Evolutionary conservation across 2,888 invertebrate genomes (phyloP), one percentile per base, ranked within the genome.

Genomic region (Diplolepis rosae): DNA sequence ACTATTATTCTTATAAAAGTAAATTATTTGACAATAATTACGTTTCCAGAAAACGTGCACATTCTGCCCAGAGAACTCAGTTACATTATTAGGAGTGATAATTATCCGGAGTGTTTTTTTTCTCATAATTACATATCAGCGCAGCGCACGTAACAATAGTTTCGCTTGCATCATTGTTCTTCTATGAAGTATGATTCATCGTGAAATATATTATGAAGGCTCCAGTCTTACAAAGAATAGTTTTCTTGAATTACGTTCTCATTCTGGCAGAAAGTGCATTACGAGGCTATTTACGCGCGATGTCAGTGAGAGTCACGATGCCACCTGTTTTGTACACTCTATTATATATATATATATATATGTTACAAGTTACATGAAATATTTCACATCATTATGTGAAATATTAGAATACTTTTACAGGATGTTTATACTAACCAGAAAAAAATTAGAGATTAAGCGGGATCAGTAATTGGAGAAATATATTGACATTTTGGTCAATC

Each of bases 151-250:
- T 39, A 61, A 61, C 27, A 61, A 61, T 61, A 61, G 39, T 61
- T 61, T 39, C 39, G 39, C 61, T 61, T 61, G 24, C 35, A 61
- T 61, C 61, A 61, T 13, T 22, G 61, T 61, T 22, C 22, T 61
- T 61, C 61, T n/a, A n/a, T 61, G 61, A 61, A 61, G 35, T 27
- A 39, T 61, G 61, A 61, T 61, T 35, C 61, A 61, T 35, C 61
- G 61, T n/a, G 9, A 39, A 61, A 61, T 56, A 28, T 35, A 45
- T 45, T 45, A 45, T 45, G 18, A 0, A 45, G 45, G 45, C 18
- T 45, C 9, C 7, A 56, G 35, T 56, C 32, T 35, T 22, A 13
- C 24, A 13, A 18, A 28, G 30, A 18, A 32, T 32, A 61, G 7
- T 39, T 39, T 61, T 61, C 61, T 61, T 61, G 35, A 13, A 22